These are phyloP conservation scores for Callyntrura sp. DNA, from an alignment of 2,888 invertebrate species.

Conservation along the genomic window DNA sequence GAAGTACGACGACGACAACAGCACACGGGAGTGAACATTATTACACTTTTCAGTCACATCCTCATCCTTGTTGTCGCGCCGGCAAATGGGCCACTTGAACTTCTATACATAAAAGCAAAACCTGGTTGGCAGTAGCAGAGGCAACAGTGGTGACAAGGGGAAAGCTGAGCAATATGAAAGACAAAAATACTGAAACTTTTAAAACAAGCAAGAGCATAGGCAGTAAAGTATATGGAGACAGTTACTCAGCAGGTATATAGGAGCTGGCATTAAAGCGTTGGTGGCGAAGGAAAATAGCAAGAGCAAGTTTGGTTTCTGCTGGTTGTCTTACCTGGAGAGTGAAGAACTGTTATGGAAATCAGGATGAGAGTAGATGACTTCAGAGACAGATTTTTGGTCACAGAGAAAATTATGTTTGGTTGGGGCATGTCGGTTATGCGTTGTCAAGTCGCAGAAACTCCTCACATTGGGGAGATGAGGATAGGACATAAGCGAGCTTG, in stretches of 20 bases:
- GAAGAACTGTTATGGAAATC: constrained; percentile 86
- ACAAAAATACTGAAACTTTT: constrained; percentile 8
- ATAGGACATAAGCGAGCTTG: constrained; percentile 84
- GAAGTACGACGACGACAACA: constrained; percentile 48
- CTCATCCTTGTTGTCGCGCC: constrained; percentile 57
- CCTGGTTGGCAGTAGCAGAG: no score
- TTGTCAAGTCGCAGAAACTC: constrained; percentile 88
- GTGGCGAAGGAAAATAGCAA: no score
- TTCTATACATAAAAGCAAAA: background rate
- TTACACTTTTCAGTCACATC: constrained; percentile 68
- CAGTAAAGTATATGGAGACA: constrained; percentile 10
- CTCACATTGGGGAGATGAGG: constrained; percentile 85
- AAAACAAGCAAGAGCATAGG: constrained; percentile 24
- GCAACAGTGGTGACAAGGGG: no score
- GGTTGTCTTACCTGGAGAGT: constrained; percentile 75
- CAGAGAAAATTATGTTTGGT: constrained; percentile 90
- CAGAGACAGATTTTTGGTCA: constrained; percentile 87
- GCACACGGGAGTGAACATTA: constrained; percentile 66
- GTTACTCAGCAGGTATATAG: background rate
- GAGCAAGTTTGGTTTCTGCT: no score
- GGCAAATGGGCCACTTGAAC: constrained; percentile 64
- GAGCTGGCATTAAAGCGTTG: no score
- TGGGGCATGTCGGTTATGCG: constrained; percentile 88
- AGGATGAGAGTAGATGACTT: constrained; percentile 87
- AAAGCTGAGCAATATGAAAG: no score